A percentile compares a stretch with the other conserved stretches of the same genome.
These are phyloP conservation scores for Drosophila mojavensis DNA, from an alignment of 1,140 invertebrate genomes.

Conservation along the genomic window DNA sequence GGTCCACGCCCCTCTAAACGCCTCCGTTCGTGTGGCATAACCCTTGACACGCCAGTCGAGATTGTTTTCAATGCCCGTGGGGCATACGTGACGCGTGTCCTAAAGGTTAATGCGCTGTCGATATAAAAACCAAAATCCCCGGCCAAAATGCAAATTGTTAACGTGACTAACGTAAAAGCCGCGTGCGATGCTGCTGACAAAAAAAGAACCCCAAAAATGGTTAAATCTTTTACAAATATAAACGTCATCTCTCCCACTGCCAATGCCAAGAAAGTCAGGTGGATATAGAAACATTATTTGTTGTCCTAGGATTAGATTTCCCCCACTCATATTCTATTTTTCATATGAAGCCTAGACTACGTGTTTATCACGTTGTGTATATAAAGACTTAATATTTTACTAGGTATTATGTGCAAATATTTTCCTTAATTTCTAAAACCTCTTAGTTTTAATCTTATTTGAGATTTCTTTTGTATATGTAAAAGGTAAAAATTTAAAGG, in stretches of 20 bases:
- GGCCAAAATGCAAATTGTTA: slow-evolving; percentile 66
- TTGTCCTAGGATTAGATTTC: slow-evolving; percentile 1
- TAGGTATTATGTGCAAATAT: too few species aligned
- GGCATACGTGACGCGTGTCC: slow-evolving; percentile 61
- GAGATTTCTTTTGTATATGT: too few species aligned
- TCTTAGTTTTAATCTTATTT: too few species aligned
- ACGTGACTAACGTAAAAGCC: slow-evolving; percentile 60
- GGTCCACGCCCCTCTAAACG: slow-evolving; percentile 25
- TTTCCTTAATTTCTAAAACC: too few species aligned
- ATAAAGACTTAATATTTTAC: too few species aligned
- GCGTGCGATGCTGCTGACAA: slow-evolving; percentile 28
- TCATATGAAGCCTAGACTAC: neutral
- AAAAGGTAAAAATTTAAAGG: too few species aligned
- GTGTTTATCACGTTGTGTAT: too few species aligned
- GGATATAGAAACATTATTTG: slow-evolving; percentile 16
- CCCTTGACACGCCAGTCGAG: slow-evolving; percentile 64
- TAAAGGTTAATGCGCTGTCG: slow-evolving; percentile 65
- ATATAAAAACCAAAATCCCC: slow-evolving; percentile 44
- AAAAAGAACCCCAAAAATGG: too few species aligned
- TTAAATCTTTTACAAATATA: slow-evolving; percentile 44
- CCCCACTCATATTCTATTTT: neutral
- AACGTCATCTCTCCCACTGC: slow-evolving; percentile 22
- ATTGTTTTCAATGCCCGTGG: slow-evolving; percentile 62
- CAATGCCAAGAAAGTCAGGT: slow-evolving; percentile 33
- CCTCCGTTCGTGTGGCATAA: slow-evolving; percentile 38